Evolutionary conservation across 2,113 vertebrate genomes (phyloP).

Genomic region (Rostratula benghalensis): DNA sequence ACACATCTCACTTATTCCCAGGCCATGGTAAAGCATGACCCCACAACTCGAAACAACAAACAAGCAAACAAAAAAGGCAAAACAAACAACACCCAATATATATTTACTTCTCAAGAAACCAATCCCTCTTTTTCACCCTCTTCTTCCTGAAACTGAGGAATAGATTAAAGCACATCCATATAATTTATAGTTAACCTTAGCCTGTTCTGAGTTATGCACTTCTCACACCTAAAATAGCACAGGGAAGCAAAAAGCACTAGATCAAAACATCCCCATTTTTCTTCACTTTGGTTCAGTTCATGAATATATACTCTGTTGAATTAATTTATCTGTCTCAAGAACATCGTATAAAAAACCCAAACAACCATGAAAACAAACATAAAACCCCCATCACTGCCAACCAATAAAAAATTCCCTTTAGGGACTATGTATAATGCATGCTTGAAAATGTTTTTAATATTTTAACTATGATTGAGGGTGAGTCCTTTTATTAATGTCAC

Average conservation of each 20-base stretch:
- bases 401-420: neutral
- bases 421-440: neutral
- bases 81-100: neutral
- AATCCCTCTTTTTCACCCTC: neutral
- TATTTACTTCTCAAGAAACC: neutral
- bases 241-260: neutral
- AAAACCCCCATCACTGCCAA: neutral
- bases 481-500: neutral
- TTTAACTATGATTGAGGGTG: neutral
- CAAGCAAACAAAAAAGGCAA: neutral
- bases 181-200: neutral
- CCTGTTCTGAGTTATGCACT: neutral
- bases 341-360: neutral
- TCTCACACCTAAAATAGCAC: neutral
- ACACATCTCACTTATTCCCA: neutral
- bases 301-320: neutral
- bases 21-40: neutral
- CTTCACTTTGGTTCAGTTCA: neutral
- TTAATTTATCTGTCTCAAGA: neutral
- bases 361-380: neutral
- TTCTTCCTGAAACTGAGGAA: neutral
- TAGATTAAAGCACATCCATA: neutral
- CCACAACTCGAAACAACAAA: neutral
- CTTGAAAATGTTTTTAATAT: neutral
- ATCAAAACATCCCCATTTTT: neutral